phyloP scores from a whole-genome alignment of 2,797 vertebrate species.

The Hoplostethus mediterraneus region DNA sequence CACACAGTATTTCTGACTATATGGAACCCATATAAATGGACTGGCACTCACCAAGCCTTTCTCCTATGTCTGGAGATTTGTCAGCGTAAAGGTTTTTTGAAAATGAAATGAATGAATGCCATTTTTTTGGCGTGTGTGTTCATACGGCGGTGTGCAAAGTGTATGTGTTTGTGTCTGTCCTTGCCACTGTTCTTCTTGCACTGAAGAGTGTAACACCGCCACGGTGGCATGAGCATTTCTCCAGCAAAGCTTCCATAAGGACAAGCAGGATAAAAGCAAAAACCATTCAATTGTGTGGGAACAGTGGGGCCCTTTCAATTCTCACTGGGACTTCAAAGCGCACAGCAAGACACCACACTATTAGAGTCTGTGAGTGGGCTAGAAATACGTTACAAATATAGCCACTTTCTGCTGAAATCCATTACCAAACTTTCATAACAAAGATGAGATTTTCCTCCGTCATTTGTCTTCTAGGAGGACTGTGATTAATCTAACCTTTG shows the following conservation, averaged over 20 bases:
- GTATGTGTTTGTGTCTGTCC: not conserved
- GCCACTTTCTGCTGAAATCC: constrained; percentile 55
- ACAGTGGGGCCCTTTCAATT: constrained; percentile 62
- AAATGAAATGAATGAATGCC: not conserved
- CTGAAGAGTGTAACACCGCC: constrained; percentile 35
- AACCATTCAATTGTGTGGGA: constrained; percentile 61
- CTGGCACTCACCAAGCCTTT: constrained; percentile 22
- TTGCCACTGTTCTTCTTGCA: constrained; percentile 27
- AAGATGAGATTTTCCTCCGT: constrained; percentile 57
- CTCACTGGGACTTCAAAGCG: constrained; percentile 72
- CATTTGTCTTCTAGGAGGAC: constrained; percentile 58
- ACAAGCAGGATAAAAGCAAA: constrained; percentile 60
- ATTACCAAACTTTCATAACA: constrained; percentile 53
- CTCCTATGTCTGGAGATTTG: constrained; percentile 23
- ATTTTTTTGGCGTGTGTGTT: constrained; percentile 2
- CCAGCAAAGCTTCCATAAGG: constrained; percentile 39
- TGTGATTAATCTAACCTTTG: constrained; percentile 73
- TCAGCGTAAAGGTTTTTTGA: constrained; percentile 18
- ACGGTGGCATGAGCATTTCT: not conserved
- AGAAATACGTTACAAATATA: constrained; percentile 66
- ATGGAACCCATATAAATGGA: constrained; percentile 12
- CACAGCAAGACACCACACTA: constrained; percentile 62
- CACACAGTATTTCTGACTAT: too few relatives aligned
- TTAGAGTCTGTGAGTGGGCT: constrained; percentile 68
- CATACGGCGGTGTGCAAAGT: too few relatives aligned